Evolutionary conservation across 1,140 invertebrate species (phyloP), one percentile per base, ranked within the genome.

Genomic region (Diuraphis noxia): DNA sequence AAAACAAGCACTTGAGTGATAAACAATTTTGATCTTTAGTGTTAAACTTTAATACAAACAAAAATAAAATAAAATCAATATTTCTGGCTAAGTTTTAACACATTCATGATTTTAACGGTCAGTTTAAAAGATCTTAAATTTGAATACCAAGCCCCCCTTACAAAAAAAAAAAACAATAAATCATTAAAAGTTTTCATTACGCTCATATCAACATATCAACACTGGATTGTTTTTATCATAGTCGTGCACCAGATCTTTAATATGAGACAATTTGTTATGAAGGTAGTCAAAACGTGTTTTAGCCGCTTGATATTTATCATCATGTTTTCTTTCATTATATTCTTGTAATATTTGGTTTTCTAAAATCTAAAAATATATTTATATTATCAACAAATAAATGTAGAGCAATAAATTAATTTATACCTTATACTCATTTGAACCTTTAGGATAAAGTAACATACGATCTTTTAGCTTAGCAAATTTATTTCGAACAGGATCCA

Each of bases 221-320:
- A 91, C 88, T 82, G 89, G 89, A 81, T 91, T 91, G 36, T 91
- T 63, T 72, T 87, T 92, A 93, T 98, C 97, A 94, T 97, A 98
- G 40, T 98, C 97, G 91, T 95, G 93, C 34, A 98, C 97, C 93
- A 98, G 95, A 92, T 95, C 95, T 94, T 98, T 98, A 93, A 98
- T 98, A 94, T 98, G 97, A 92, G 96, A 96, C 94, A 99, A 95
- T 94, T 98, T 99, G 88, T 96, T 96, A 93, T 98, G 97, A 92
- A 99, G 95, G 94, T 97, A 98, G 92, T 97, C 95, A 93, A 98
- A 97, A 92, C 97, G 95, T 93, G 94, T 94, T 94, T 96, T 97
- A 92, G 96, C 95, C 92, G 96, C 95, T 92, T 96, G 95, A 93
- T 97, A 97, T 86, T 95, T 94, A 8, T 94, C 94, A 94, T 98